phyloP scores from a whole-genome alignment of 2,888 invertebrate species.

The Aproaerema taeniolella region DNA sequence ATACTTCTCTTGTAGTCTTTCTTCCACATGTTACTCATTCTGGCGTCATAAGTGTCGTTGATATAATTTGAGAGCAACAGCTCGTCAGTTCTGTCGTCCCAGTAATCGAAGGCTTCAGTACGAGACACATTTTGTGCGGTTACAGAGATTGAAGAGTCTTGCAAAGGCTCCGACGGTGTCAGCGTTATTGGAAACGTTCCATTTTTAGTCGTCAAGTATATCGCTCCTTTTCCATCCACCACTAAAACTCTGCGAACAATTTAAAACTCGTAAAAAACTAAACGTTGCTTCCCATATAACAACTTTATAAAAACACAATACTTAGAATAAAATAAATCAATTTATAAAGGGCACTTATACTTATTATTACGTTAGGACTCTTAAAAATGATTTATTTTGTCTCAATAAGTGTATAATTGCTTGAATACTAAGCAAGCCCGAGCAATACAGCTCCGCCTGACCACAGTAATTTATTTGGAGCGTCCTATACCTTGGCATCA shows the following conservation, averaged over 20 bases:
- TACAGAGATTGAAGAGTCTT: slow-evolving; percentile 51
- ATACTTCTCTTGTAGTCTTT: slow-evolving; percentile 68
- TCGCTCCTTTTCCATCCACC: slow-evolving; percentile 62
- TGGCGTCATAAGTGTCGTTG: slow-evolving; percentile 50
- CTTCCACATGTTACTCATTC: slow-evolving; percentile 41
- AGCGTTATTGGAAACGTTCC: slow-evolving; percentile 72
- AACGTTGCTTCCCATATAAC: no score
- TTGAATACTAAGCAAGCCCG: slow-evolving; percentile 40
- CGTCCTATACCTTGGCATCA: slow-evolving; percentile 40
- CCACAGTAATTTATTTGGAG: slow-evolving; percentile 34
- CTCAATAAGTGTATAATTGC: no score
- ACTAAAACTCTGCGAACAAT: slow-evolving; percentile 20
- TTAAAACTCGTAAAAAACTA: neutral
- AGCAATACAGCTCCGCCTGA: no score
- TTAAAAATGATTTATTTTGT: no score
- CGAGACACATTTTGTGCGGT: slow-evolving; percentile 48
- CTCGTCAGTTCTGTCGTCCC: slow-evolving; percentile 47
- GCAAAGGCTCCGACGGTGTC: slow-evolving; percentile 48
- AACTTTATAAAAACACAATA: no score
- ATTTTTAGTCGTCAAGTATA: slow-evolving; percentile 72
- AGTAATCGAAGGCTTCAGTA: slow-evolving; percentile 29
- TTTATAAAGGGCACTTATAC: no score
- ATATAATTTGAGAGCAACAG: slow-evolving; percentile 52
- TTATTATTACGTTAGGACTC: no score
- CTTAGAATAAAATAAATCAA: no score